Base-by-base conservation (phyloP, 2,797 vertebrate species). In the Furcifer pardalis region DNA sequence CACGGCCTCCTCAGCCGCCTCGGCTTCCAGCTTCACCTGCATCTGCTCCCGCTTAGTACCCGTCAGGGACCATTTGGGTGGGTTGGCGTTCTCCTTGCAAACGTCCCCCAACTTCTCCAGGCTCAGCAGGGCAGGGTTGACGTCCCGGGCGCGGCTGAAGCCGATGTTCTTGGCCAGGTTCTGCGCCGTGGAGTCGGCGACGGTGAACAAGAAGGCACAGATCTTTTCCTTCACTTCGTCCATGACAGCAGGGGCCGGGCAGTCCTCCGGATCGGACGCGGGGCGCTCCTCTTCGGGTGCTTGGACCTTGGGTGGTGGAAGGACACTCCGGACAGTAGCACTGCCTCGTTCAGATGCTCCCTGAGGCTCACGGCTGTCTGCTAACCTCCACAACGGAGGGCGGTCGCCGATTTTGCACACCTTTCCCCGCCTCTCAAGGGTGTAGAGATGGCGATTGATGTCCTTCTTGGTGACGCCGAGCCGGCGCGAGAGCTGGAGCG, bases 21-120 rank as follows among this genome's bases (percentile, higher is more conserved):
- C 35, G 1, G 95, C 96, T 91, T 96, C 97, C 30, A 95, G 91
- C 89, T 96, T 97, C 78, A 97, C 92, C 71, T 97, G 95, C 95
- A 99, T 97, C 90, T 96, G 96, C 88, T 97, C 97, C 0, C 96
- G 96, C 42, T 97, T 97, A 83, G 94, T 97, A 15, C 91, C 84
- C 0, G 97, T 97, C 78, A 99, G 95, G 8, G 96, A 93, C 98
- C 98, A 99, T 1, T 91, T 94, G 0, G 94, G 95, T 2, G 97
- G 96, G 25, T 7, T 95, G 0, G 94, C 68, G 0, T 90, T 86
- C 72, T 96, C 94, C 73, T 92, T 97, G 79, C 83, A 86, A 1
- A 99, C 95, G 0, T 99, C 97, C 0, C 98, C 98, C 88, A 98
- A 95, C 90, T 97, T 97, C 83, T 99, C 97, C 95, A 99, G 84